A percentile compares a stretch with the other conserved stretches of the same genome.
phyloP scores from a whole-genome alignment of 2,888 invertebrate genomes.

The Hedya salicella region DNA sequence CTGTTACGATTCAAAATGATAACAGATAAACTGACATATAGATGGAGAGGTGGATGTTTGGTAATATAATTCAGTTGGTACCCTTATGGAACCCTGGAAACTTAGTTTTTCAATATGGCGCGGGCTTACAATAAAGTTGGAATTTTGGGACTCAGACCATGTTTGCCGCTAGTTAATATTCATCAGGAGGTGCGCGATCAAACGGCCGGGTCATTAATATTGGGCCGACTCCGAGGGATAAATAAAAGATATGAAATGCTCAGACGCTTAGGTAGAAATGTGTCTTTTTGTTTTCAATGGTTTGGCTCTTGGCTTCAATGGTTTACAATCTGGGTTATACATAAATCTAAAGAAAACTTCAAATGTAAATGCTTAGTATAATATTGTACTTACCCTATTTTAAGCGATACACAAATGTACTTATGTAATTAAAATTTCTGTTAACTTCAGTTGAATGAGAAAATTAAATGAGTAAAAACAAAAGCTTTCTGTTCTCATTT shows the following conservation, averaged over 20 bases:
- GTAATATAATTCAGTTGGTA: too few species aligned
- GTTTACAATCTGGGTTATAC: neutral
- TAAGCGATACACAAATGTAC: too few species aligned
- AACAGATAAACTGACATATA: too few species aligned
- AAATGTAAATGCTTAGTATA: too few species aligned
- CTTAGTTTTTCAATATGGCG: neutral
- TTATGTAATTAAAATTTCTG: too few species aligned
- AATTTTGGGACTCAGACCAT: conserved; percentile 5
- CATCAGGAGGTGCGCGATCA: conserved; percentile 23
- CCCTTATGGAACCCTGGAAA: neutral
- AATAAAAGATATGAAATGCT: neutral
- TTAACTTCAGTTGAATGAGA: too few species aligned
- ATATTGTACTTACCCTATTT: too few species aligned
- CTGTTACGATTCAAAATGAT: too few species aligned
- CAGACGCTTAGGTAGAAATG: neutral
- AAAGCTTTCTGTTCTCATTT: too few species aligned
- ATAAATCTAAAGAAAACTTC: too few species aligned
- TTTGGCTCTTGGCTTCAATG: neutral
- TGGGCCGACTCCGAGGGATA: conserved; percentile 11
- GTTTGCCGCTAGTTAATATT: conserved; percentile 34
- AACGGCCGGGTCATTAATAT: conserved; percentile 17
- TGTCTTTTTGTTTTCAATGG: neutral
- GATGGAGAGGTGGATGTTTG: too few species aligned
- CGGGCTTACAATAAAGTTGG: conserved; percentile 1
- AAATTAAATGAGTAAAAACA: too few species aligned